Evolutionary conservation across 2,113 vertebrate genomes (phyloP), one percentile per base, ranked within the genome.

Genomic region (Psilopsiagon aymara): DNA sequence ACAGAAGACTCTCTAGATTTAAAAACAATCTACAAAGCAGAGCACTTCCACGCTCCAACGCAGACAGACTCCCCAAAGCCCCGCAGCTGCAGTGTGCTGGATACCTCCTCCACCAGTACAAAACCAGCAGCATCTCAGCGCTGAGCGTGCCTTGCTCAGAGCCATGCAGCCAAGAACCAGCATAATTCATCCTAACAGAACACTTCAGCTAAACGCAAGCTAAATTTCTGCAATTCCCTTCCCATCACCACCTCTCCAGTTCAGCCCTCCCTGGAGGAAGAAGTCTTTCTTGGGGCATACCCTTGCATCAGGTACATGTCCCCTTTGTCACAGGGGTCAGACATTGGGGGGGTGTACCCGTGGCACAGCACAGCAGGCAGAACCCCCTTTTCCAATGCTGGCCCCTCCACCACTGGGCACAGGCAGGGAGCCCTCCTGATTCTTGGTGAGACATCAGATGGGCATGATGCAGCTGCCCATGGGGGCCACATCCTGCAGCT

Each of bases 81-180:
- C 17, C 43, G 33, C 35, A 23, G 44, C 18, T 13, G 11, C 49
- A 44, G 43, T 0, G 19, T 47, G 68, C 33, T 44, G 23, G 37
- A 23, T 17, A 33, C 10, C 60, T 39, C 46, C 62, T 46, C 37
- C 1, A 0, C 31, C 2, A 3, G n/a, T 27, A 86, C 25, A n/a
- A 69, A 82, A 8, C 46, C 71, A 51, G 52, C 19, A 57, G 39
- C 39, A 78, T 31, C 81, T 53, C 55, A 14, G 81, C 2, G 60
- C 77, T 3, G 7, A 17, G 15, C 0, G 0, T 8, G 16, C 25
- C 63, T 62, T 11, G 5, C 43, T 47, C 2, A 0, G 17, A 44
- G 41, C 76, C 10, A 33, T 0, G 7, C n/a, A 78, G 35, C n/a
- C 67, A 27, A 0, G 1, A 73, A 21, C 43, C n/a, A 27, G 33